Evolutionary conservation across 2,797 vertebrate species (phyloP), one percentile per base, ranked within the genome.

Genomic region (Myripristis jacobus): DNA sequence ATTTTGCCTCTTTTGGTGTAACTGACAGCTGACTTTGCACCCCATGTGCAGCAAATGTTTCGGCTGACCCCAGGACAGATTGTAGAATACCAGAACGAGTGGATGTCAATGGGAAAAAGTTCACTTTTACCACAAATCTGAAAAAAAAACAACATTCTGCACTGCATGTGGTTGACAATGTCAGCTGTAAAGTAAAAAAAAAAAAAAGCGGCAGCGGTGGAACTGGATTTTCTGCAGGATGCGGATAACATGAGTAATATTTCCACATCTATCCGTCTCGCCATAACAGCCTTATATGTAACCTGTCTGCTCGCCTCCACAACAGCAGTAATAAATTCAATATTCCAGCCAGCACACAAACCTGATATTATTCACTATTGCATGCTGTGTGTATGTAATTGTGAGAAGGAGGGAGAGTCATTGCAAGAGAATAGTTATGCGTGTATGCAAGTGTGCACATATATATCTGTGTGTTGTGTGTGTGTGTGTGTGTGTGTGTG

Each of bases 221-320:
- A 67, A 60, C 31, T 18, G 24, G 66, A 29, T 73, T 81, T 84
- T 73, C 27, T 65, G 5, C 47, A 70, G 84, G 66, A 87, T 74
- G 80, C 75, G 83, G 77, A 88, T 82, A 75, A 81, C 79, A 73
- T 82, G 83, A 89, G 83, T 85, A 85, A 86, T 81, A 82, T 83
- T 88, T 89, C 79, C 72, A 88, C 81, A 90, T 87, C 75, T 84
- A 70, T 86, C 83, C 65, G 80, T 84, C 78, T 82, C 56, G 43
- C 79, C 75, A 71, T 79, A 81, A 87, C 67, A 81, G 43, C 79
- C 80, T 60, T 44, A 53, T 69, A 78, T 84, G 66, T 82, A 59
- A 81, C 74, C 67, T 62, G 77, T 78, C 69, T 77, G 62, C 70
- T 85, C 59, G 68, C 80, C 79, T 86, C 76, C 75, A 82, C 71